These are phyloP conservation scores for Abrostola tripartita DNA, from an alignment of 2,888 invertebrate species.

Conservation along the genomic window DNA sequence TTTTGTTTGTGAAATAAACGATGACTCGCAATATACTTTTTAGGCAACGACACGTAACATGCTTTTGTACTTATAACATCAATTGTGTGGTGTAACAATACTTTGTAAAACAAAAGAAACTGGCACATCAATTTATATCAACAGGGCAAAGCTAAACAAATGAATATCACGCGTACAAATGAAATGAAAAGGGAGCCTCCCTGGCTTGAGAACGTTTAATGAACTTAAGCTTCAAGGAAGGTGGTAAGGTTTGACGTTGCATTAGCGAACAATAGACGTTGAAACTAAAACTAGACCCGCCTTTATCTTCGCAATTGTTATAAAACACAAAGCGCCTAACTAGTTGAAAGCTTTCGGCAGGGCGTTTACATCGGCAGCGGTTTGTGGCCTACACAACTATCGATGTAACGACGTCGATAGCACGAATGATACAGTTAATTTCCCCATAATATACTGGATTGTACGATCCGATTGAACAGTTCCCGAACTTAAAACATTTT, in stretches of 20 bases:
- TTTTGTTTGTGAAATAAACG: slow-evolving; percentile 25
- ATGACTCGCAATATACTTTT: slow-evolving; percentile 38
- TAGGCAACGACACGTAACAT: slow-evolving; percentile 35
- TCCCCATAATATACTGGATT: slow-evolving; percentile 11
- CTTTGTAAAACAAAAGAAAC: slow-evolving; percentile 65
- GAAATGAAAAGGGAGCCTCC: slow-evolving; percentile 69
- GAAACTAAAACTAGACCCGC: slow-evolving; percentile 76
- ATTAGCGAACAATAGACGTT: slow-evolving; percentile 80
- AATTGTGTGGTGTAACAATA: slow-evolving; percentile 56
- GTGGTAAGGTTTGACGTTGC: slow-evolving; percentile 76
- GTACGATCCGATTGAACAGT: slow-evolving; percentile 9
- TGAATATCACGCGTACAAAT: slow-evolving; percentile 57
- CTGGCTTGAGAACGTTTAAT: slow-evolving; percentile 75
- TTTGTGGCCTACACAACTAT: slow-evolving; percentile 46
- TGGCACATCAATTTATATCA: slow-evolving; percentile 60
- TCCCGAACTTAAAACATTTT: neutral
- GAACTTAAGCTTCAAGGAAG: slow-evolving; percentile 71
- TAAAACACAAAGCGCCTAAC: slow-evolving; percentile 75
- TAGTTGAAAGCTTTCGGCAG: slow-evolving; percentile 76
- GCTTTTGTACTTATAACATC: slow-evolving; percentile 42
- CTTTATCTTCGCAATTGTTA: slow-evolving; percentile 81
- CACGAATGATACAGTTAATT: slow-evolving; percentile 30
- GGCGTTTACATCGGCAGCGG: slow-evolving; percentile 53
- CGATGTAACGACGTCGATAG: slow-evolving; percentile 30
- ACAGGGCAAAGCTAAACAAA: slow-evolving; percentile 61